Evolutionary conservation across 2,113 vertebrate species (phyloP).

Genomic region (Barnardius zonarius): DNA sequence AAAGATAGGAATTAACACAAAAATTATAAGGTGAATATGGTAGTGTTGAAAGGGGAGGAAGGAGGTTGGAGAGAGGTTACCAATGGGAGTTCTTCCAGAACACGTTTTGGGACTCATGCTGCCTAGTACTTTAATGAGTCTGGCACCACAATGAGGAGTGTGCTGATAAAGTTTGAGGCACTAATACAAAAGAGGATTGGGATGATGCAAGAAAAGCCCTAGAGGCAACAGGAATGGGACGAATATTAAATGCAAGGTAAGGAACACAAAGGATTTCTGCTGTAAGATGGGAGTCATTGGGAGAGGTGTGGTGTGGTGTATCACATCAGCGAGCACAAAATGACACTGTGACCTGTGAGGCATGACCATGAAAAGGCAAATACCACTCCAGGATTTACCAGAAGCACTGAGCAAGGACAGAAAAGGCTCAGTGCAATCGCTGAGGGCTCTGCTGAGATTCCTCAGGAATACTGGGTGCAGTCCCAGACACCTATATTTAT

Average conservation of each 20-base stretch:
- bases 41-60: background rate
- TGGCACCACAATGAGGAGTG: background rate
- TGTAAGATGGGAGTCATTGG: background rate
- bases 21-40: background rate
- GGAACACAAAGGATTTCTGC: background rate
- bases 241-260: background rate
- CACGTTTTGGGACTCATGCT: background rate
- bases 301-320: background rate
- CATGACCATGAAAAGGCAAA: background rate
- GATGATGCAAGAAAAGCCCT: background rate
- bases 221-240: background rate
- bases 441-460: background rate
- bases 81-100: background rate
- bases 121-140: background rate
- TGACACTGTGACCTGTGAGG: background rate
- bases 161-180: conserved; percentile 7
- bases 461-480: background rate
- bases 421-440: background rate
- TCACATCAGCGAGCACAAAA: background rate
- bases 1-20: conserved; percentile 21
- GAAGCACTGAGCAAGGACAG: background rate
- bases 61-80: background rate
- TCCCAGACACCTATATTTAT: background rate
- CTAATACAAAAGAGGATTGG: background rate
- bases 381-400: background rate